Evolutionary conservation across 2,797 vertebrate genomes (phyloP).

Genomic region (Pteropus rufus): DNA sequence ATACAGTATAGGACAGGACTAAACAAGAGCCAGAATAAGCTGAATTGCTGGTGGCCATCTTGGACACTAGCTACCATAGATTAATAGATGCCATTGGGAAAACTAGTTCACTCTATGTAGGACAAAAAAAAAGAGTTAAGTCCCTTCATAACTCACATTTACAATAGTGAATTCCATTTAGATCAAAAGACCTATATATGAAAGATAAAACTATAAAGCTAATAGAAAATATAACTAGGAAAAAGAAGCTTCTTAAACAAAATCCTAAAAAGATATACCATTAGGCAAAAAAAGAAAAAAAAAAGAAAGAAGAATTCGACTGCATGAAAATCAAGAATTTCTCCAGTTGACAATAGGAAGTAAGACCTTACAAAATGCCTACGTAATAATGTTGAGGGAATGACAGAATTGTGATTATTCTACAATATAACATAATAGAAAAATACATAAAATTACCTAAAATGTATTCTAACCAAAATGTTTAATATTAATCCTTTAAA

Average conservation of each 20-base stretch:
- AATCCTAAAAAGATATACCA: neutral
- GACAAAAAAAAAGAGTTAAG: neutral
- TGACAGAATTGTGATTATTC: neutral
- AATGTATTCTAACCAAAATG: constrained; percentile 16
- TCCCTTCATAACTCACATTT: constrained; percentile 2
- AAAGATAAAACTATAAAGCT: constrained; percentile 29
- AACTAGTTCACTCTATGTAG: neutral
- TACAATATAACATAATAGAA: neutral
- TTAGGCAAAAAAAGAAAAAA: neutral
- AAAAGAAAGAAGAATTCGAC: neutral
- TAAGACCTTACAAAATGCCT: neutral
- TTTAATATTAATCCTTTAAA: constrained; percentile 21
- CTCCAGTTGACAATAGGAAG: neutral
- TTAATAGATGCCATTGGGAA: neutral
- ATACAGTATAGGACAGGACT: neutral
- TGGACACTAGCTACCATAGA: neutral
- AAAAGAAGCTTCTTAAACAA: neutral
- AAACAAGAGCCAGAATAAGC: neutral
- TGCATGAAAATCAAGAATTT: neutral
- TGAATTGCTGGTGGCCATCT: neutral
- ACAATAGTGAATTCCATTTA: constrained; percentile 15
- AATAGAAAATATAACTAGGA: neutral
- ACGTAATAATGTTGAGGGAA: neutral
- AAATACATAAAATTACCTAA: neutral
- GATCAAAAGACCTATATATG: neutral